Evolutionary conservation across 2,888 invertebrate genomes (phyloP), one percentile per base, ranked within the genome.

Genomic region (Schizaphis graminum): DNA sequence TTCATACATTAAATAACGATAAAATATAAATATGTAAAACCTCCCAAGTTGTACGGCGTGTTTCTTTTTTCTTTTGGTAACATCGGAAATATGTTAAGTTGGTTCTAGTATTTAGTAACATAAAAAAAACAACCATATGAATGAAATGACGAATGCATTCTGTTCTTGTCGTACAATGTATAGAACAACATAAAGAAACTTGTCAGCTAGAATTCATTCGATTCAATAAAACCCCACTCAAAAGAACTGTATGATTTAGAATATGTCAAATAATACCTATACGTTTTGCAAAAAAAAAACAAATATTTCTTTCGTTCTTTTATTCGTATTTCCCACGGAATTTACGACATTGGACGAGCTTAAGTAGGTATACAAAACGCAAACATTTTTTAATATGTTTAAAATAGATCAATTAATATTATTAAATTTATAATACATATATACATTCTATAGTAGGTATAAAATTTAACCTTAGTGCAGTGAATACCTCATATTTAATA

Each of bases 151-250:
- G 16, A 53, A 93, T n/a, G 35, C 53, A 89, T 93, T 89, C 53
- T 93, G 84, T 89, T 89, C 16, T 89, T 93, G 44, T 57, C 35
- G 89, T 89, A 41, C 47, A 93, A 47, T 57, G 92, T 88, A 47
- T 47, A 4, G 41, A 77, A 57, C 28, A 89, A 57, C 84, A 93
- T 89, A 93, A 89, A 93, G 89, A 93, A 84, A 93, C 93, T 89
- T 93, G 92, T 93, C 87, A 84, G 21, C 89, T 44, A 89, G 84
- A 89, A 89, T 93, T 77, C 21, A 53, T 88, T 92, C 67, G 77
- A 89, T 89, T 88, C 89, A n/a, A 56, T 44, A 44, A 44, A 84
- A 89, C 89, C 56, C 44, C 89, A 35, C 89, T 89, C 67, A 35
- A 93, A 93, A 93, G 77, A 93, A 89, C 44, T 57, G 44, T 89